phyloP scores from a whole-genome alignment of 2,797 vertebrate genomes.

The Dendrocincla tyrannina region DNA sequence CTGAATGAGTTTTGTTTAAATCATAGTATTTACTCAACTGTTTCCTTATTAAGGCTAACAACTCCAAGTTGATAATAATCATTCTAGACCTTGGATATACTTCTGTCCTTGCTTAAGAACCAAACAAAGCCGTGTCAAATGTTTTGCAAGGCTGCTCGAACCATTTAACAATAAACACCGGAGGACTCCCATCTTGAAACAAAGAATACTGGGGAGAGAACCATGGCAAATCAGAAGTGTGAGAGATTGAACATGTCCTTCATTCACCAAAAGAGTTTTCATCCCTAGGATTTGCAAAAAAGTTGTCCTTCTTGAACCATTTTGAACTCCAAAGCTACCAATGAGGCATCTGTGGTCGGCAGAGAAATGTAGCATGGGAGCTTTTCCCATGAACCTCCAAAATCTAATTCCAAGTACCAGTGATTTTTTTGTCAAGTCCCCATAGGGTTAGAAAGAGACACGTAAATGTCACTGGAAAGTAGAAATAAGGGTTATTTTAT shows the following conservation, averaged over 20 bases:
- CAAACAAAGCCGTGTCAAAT: not conserved
- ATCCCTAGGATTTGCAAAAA: not conserved
- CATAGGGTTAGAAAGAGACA: not conserved
- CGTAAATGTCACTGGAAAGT: not conserved
- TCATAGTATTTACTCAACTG: not conserved
- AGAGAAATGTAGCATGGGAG: not conserved
- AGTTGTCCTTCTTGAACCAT: not conserved
- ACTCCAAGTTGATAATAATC: not conserved
- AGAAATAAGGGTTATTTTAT: not conserved
- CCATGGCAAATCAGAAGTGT: not conserved
- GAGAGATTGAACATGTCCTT: not conserved
- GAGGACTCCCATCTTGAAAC: not conserved
- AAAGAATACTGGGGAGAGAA: not conserved
- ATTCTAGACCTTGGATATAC: not conserved
- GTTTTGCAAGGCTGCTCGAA: not conserved
- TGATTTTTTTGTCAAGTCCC: not conserved
- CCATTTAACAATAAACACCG: not conserved
- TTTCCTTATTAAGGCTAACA: not conserved
- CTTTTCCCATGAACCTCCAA: not conserved
- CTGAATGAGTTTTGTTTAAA: not conserved
- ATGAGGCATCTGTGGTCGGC: not conserved
- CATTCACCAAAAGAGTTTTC: not conserved
- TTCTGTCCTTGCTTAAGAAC: not conserved
- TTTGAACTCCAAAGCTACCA: not conserved
- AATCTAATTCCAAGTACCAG: not conserved